These are phyloP conservation scores for Tamandua tetradactyla DNA, from an alignment of 2,797 vertebrate species.

Conservation along the genomic window DNA sequence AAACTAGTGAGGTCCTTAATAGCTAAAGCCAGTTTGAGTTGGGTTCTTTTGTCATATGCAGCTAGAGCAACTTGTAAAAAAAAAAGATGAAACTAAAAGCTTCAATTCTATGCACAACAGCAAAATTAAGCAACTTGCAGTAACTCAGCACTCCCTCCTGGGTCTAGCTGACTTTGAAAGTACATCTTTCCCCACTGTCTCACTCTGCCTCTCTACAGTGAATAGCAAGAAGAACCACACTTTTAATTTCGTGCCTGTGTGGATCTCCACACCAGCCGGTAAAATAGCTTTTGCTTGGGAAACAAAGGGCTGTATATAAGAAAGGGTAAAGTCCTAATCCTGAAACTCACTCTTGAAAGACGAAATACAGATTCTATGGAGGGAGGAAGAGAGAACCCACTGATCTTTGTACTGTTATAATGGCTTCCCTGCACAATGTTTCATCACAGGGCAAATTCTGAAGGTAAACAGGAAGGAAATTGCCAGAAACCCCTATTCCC, in stretches of 20 bases:
- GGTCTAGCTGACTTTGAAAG: not conserved
- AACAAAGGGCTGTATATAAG: not conserved
- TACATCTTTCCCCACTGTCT: not conserved
- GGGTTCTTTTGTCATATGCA: not conserved
- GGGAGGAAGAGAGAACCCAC: not conserved
- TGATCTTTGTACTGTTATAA: not conserved
- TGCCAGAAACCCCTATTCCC: not conserved
- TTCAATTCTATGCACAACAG: not conserved
- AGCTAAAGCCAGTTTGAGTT: not conserved
- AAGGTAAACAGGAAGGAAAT: not conserved
- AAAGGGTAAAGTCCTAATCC: not conserved
- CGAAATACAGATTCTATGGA: not conserved
- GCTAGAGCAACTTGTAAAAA: not conserved
- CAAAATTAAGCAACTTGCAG: not conserved
- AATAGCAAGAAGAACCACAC: not conserved
- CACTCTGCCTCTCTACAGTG: not conserved
- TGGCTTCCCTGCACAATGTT: not conserved
- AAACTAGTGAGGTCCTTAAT: not conserved
- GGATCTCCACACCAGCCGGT: not conserved
- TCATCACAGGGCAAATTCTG: not conserved
- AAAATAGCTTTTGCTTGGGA: not conserved
- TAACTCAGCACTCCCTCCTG: not conserved
- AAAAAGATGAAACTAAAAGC: not conserved
- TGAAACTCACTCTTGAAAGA: not conserved
- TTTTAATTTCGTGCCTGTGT: not conserved